Percentiles rank a stretch among this genome's conserved stretches.
These are phyloP conservation scores for Aphelinus atriplicis DNA, from an alignment of 1,140 invertebrate genomes.

Conservation along the genomic window DNA sequence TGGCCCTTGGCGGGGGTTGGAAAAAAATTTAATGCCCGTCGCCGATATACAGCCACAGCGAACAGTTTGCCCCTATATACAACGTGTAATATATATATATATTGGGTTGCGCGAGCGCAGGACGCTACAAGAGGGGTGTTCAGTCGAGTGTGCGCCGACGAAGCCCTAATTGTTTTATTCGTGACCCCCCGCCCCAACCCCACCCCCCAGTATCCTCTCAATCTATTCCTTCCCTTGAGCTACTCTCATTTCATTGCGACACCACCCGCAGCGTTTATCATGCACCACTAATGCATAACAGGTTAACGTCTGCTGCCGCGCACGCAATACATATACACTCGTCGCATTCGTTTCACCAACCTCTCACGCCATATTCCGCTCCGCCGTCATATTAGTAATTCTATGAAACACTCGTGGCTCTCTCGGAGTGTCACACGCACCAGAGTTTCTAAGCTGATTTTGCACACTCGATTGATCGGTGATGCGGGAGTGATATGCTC, in stretches of 20 bases:
- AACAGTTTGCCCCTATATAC: constrained; percentile 31
- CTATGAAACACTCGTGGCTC: too few species aligned
- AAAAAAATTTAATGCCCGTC: constrained; percentile 31
- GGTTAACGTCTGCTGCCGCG: constrained; percentile 57
- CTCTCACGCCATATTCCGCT: constrained; percentile 11
- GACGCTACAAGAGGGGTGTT: constrained; percentile 55
- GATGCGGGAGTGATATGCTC: too few species aligned
- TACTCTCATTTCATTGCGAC: constrained; percentile 63
- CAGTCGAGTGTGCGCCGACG: constrained; percentile 62
- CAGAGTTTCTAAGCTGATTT: too few species aligned
- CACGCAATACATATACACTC: constrained; percentile 32
- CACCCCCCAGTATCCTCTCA: constrained; percentile 47
- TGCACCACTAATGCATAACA: constrained; percentile 64
- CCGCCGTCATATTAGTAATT: too few species aligned
- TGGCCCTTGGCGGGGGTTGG: not conserved
- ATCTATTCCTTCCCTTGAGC: constrained; percentile 62
- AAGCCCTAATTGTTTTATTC: constrained; percentile 66
- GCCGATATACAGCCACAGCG: constrained; percentile 14
- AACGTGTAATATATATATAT: constrained; percentile 3
- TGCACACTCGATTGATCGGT: too few species aligned
- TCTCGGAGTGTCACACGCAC: too few species aligned
- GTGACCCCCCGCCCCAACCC: constrained; percentile 42
- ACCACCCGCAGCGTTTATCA: constrained; percentile 65
- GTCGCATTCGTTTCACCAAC: constrained; percentile 40
- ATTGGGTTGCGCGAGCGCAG: not conserved